Conservation (phyloP, 2,888 invertebrate genomes). For the Poecilobothrus nobilitatus region DNA sequence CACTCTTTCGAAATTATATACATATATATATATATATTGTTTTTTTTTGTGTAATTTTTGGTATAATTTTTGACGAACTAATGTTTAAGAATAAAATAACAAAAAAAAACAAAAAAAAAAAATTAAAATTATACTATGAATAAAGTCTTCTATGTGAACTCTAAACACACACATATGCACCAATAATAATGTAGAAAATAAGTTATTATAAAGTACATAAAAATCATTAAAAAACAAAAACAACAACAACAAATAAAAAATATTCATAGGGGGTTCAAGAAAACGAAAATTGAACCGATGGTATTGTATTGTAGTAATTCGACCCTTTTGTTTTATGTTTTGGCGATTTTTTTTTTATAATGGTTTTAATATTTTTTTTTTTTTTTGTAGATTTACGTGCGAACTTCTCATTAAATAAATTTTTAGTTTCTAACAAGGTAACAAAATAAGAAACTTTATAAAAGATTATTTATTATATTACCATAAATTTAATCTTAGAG, state of each 20-base stretch:
- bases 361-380: not conserved
- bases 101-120: not conserved
- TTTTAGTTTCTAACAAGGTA: not conserved
- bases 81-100: not conserved
- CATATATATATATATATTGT: not conserved
- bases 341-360: constrained; percentile 4
- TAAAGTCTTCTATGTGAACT: not conserved
- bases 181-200: not conserved
- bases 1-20: not conserved
- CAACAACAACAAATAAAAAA: not conserved
- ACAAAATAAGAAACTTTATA: too few relatives aligned
- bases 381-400: constrained; percentile 5
- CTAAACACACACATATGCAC: not conserved
- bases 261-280: not conserved
- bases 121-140: not conserved
- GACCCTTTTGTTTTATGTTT: constrained; percentile 10
- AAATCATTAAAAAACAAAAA: not conserved
- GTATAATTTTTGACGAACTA: not conserved
- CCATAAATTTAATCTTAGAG: too few relatives aligned
- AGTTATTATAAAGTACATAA: not conserved
- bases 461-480: too few relatives aligned
- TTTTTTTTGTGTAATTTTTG: not conserved
- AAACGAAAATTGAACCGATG: constrained; percentile 2
- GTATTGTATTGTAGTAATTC: not conserved
- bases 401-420: not conserved